phyloP scores from a whole-genome alignment of 1,140 invertebrate genomes.

The Achatina immaculata region DNA sequence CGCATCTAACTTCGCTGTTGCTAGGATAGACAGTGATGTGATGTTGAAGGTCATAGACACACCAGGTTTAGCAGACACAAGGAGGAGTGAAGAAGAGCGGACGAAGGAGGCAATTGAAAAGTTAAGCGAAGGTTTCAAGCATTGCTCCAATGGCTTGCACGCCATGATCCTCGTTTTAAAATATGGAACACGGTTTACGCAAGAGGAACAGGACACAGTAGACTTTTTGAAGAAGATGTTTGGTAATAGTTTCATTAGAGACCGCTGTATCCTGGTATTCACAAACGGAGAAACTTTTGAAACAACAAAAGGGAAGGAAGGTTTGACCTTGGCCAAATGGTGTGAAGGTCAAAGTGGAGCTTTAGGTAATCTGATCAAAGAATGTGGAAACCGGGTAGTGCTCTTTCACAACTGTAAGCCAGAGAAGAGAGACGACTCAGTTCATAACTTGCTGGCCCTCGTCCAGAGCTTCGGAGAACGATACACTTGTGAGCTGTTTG shows the following conservation, averaged over 20 bases:
- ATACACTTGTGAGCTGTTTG: too few relatives aligned
- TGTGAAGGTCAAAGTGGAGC: background rate
- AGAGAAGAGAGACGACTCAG: too few relatives aligned
- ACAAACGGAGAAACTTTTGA: background rate
- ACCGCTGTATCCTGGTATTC: background rate
- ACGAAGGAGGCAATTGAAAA: background rate
- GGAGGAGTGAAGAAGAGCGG: background rate
- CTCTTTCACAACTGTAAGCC: background rate
- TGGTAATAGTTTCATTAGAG: background rate
- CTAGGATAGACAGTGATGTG: background rate
- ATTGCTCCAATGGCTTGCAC: background rate
- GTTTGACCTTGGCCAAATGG: background rate
- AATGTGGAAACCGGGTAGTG: background rate
- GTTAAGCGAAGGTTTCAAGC: too few relatives aligned
- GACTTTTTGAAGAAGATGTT: background rate
- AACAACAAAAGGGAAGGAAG: background rate
- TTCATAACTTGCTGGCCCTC: too few relatives aligned
- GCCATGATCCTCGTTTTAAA: background rate
- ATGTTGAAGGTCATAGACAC: conserved; percentile 6
- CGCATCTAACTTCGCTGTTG: background rate
- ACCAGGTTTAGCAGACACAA: background rate
- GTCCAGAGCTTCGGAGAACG: too few relatives aligned
- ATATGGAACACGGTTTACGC: background rate
- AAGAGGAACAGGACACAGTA: background rate
- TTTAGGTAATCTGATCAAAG: background rate